phyloP scores from a whole-genome alignment of 1,140 invertebrate species.

The Metopolophium dirhodum region DNA sequence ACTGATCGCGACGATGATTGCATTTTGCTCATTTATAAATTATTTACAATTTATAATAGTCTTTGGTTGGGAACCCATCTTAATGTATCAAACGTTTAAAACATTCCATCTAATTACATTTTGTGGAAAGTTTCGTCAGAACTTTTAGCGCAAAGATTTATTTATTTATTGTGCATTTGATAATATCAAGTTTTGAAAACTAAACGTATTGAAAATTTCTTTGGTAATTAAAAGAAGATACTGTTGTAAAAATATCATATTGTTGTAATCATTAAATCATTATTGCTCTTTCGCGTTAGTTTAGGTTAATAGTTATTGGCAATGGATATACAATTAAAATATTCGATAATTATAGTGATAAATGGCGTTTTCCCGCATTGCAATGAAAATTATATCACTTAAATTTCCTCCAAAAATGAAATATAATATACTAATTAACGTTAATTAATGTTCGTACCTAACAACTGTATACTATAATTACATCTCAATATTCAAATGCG shows the following conservation, averaged over 20 bases:
- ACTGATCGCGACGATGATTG: neutral
- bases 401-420: neutral
- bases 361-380: neutral
- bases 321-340: neutral
- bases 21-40: neutral
- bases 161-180: neutral
- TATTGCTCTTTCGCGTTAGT: neutral
- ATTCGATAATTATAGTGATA: neutral
- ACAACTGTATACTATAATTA: neutral
- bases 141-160: neutral
- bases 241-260: neutral
- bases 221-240: neutral
- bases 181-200: neutral
- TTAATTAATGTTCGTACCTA: neutral
- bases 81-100: neutral
- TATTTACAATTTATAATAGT: neutral
- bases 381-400: neutral
- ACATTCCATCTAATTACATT: neutral
- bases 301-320: too few relatives aligned
- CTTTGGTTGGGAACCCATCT: neutral
- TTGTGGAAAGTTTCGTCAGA: neutral
- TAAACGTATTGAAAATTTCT: neutral
- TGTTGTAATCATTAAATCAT: neutral
- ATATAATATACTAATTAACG: neutral
- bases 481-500: neutral